A percentile compares a stretch with the other conserved stretches of the same genome.
Conservation (phyloP, 2,113 vertebrate species). For the Daboia siamensis region DNA sequence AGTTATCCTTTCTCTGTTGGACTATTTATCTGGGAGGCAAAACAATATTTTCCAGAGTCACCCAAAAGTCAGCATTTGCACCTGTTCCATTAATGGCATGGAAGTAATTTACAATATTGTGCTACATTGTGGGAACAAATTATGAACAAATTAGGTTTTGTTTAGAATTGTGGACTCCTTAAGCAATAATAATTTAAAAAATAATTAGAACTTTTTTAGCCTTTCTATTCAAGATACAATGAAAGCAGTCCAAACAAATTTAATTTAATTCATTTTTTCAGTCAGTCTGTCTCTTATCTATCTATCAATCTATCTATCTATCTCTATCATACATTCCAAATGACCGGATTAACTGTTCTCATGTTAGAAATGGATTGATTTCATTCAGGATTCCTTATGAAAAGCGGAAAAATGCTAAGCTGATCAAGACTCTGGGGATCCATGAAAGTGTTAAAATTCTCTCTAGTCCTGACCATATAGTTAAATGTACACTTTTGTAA, state of each 20-base stretch:
- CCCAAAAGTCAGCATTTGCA: background rate
- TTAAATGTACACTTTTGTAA: background rate
- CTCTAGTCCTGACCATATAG: background rate
- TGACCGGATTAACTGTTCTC: background rate
- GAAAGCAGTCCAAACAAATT: background rate
- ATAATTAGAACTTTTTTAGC: background rate
- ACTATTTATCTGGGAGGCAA: background rate
- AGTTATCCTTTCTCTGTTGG: background rate
- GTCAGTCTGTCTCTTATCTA: too few relatives aligned
- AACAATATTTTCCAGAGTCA: background rate
- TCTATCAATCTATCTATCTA: too few relatives aligned
- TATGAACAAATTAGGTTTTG: background rate
- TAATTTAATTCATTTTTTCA: too few relatives aligned
- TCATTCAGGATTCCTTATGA: background rate
- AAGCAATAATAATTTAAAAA: background rate
- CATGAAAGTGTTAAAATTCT: background rate
- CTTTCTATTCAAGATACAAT: background rate
- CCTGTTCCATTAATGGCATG: background rate
- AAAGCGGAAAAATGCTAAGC: background rate
- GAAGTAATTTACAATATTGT: background rate
- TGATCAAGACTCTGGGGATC: background rate
- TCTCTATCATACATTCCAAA: background rate
- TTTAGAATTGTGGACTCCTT: background rate
- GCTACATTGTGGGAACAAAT: background rate
- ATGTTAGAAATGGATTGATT: background rate